A percentile compares a stretch with the other conserved stretches of the same genome.
Conservation (phyloP, 2,113 vertebrate genomes). For the Podarcis raffonei region DNA sequence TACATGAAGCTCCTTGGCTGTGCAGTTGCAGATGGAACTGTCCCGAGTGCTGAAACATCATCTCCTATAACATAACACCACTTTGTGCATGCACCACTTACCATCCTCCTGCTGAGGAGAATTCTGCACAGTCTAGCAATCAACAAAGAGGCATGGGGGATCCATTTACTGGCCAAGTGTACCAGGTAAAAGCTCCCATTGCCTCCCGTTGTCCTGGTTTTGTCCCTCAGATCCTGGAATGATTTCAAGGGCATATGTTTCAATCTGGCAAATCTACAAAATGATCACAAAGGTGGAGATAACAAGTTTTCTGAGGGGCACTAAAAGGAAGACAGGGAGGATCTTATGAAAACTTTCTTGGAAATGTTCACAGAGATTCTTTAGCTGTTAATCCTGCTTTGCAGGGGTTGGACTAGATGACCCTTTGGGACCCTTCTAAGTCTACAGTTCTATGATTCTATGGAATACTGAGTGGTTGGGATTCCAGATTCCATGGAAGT, state of each 20-base stretch:
- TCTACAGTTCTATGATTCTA: no score
- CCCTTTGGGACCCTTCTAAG: no score
- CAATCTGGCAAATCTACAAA: neutral
- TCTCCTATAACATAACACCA: no score
- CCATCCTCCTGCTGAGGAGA: neutral
- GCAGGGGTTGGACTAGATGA: no score
- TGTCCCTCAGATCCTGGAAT: neutral
- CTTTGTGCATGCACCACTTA: neutral
- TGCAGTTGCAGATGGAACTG: no score
- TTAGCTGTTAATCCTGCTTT: no score
- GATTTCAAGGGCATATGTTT: neutral
- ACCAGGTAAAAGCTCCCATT: neutral
- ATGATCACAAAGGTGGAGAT: neutral
- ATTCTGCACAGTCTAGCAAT: neutral
- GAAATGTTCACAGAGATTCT: no score
- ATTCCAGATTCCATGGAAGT: no score
- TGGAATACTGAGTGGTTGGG: neutral
- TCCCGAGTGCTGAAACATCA: neutral
- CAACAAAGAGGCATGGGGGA: neutral
- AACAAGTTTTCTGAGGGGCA: neutral
- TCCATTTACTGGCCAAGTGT: neutral
- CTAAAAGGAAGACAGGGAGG: neutral
- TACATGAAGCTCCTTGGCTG: neutral
- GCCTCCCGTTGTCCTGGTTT: neutral
- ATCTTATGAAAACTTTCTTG: neutral